phyloP scores from a whole-genome alignment of 2,797 vertebrate genomes.

The Masticophis lateralis region DNA sequence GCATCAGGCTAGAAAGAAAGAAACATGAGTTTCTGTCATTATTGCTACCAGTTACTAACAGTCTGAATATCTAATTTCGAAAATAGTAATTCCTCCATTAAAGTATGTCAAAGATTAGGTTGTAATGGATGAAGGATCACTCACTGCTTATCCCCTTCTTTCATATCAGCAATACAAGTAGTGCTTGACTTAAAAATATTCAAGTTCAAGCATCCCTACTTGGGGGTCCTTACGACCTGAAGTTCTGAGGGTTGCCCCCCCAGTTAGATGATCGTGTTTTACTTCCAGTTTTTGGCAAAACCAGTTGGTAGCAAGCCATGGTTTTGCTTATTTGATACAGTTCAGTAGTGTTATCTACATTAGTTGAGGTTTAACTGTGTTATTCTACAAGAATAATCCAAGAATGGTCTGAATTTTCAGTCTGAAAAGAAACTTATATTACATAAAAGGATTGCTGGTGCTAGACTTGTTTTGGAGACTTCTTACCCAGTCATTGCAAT shows the following conservation, averaged over 20 bases:
- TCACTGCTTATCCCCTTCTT: no score
- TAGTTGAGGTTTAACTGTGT: neutral
- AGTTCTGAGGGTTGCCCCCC: no score
- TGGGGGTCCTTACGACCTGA: no score
- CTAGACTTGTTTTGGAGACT: constrained; percentile 17
- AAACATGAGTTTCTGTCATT: neutral
- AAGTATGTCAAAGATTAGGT: neutral
- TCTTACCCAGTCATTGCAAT: constrained; percentile 84
- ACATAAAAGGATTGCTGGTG: neutral
- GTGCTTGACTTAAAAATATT: no score
- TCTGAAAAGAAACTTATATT: neutral
- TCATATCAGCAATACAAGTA: neutral
- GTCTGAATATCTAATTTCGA: neutral
- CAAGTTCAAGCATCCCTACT: no score
- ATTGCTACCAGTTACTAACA: neutral
- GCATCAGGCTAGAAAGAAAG: no score
- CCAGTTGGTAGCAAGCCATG: no score
- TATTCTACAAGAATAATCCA: neutral
- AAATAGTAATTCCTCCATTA: neutral
- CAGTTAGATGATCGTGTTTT: no score
- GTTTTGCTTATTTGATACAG: neutral
- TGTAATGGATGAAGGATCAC: neutral
- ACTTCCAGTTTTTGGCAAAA: no score
- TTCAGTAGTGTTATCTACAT: neutral
- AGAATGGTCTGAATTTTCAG: neutral